Evolutionary conservation across 2,113 vertebrate genomes (phyloP).

Genomic region (Tringa solitaria): DNA sequence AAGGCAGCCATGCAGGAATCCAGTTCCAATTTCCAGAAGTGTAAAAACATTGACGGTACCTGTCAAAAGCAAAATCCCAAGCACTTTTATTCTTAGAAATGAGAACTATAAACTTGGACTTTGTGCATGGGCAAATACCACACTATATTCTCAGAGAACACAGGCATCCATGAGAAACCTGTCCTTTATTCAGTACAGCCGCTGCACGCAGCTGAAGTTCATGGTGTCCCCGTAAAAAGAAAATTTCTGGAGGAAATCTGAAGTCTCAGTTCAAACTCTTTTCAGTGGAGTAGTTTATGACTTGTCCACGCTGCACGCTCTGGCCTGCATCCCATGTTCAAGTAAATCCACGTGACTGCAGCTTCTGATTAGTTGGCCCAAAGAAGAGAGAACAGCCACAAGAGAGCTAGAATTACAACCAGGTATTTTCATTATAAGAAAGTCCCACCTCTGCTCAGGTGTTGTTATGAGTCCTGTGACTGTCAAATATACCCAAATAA

Average conservation of each 20-base stretch:
- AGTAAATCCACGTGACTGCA: not conserved
- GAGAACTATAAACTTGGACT: not conserved
- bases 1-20: not conserved
- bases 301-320: not conserved
- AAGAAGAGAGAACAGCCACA: not conserved
- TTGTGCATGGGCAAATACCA: not conserved
- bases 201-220: not conserved
- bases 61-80: not conserved
- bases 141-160: not conserved
- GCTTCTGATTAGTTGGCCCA: not conserved
- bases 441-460: not conserved
- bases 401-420: not conserved
- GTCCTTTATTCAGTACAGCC: slow-evolving; percentile 1
- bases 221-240: not conserved
- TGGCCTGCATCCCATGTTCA: not conserved
- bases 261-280: not conserved
- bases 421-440: not conserved
- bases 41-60: not conserved
- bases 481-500: not conserved
- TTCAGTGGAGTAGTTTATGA: not conserved
- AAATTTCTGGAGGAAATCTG: not conserved
- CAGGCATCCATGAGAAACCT: not conserved
- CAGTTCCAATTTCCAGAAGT: not conserved
- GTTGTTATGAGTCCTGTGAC: not conserved
- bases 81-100: not conserved